Conservation (phyloP, 2,797 vertebrate species). For the Sebastes vulpes region DNA sequence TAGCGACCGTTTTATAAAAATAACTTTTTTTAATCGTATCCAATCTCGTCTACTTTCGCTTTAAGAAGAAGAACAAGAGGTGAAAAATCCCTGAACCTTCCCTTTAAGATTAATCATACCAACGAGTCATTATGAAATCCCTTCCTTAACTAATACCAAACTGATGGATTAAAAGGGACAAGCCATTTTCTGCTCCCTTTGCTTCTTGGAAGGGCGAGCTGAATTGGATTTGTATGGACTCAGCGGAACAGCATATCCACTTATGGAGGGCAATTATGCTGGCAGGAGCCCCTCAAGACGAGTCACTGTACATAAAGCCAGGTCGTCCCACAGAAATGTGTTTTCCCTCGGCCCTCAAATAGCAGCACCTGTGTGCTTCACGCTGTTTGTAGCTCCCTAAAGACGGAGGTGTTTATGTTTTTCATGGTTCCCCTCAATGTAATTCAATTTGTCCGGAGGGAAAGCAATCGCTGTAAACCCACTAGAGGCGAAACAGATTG, state of each 20-base stretch:
- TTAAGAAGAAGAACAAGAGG: background rate
- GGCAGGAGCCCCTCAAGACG: slow-evolving; percentile 57
- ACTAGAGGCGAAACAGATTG: slow-evolving; percentile 25
- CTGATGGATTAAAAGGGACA: slow-evolving; percentile 79
- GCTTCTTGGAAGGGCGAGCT: slow-evolving; percentile 55
- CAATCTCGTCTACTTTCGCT: too few species aligned
- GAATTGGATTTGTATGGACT: slow-evolving; percentile 80
- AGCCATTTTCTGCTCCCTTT: slow-evolving; percentile 74
- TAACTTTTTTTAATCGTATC: too few species aligned
- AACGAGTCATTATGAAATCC: slow-evolving; percentile 38
- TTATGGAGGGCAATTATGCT: slow-evolving; percentile 73
- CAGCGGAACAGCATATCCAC: slow-evolving; percentile 70
- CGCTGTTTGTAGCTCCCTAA: slow-evolving; percentile 5
- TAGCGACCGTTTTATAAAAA: too few species aligned
- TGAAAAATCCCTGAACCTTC: slow-evolving; percentile 3
- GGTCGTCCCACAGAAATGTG: slow-evolving; percentile 17
- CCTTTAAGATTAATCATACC: slow-evolving; percentile 44
- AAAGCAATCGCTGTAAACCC: slow-evolving; percentile 18
- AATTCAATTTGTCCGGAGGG: slow-evolving; percentile 48
- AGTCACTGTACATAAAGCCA: slow-evolving; percentile 55
- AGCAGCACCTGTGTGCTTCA: slow-evolving; percentile 32
- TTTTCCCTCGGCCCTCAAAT: slow-evolving; percentile 12
- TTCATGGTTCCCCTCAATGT: slow-evolving; percentile 16
- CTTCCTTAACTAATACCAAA: slow-evolving; percentile 35
- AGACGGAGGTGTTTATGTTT: slow-evolving; percentile 42